These are phyloP conservation scores for Cygnus olor DNA, from an alignment of 2,797 vertebrate species.

Conservation along the genomic window DNA sequence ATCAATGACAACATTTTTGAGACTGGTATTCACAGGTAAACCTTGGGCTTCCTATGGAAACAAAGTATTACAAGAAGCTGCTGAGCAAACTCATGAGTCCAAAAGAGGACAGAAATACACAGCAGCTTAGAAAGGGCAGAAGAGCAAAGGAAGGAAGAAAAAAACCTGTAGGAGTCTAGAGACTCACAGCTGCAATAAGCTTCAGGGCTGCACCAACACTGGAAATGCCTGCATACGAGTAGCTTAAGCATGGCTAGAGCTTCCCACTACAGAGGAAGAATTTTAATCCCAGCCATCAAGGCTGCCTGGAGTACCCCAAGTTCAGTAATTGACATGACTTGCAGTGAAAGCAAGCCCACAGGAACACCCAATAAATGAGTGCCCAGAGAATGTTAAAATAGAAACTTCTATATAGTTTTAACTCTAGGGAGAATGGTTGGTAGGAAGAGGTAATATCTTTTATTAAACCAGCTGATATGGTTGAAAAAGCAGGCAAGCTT, in stretches of 20 bases:
- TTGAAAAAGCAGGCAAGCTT: constrained; percentile 41
- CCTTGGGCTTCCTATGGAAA: background rate
- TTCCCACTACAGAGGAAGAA: background rate
- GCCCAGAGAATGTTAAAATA: constrained; percentile 25
- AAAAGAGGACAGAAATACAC: background rate
- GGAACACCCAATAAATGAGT: background rate
- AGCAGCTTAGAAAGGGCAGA: background rate
- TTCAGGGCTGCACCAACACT: background rate
- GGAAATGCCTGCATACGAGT: background rate
- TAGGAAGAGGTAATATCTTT: constrained; percentile 31
- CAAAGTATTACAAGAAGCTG: background rate
- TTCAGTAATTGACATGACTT: background rate
- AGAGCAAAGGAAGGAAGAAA: background rate
- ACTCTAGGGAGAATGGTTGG: background rate
- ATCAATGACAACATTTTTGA: background rate
- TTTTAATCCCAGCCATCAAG: background rate
- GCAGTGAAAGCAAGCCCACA: background rate
- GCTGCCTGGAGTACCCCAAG: background rate
- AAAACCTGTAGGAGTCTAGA: background rate
- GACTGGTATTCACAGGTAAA: background rate
- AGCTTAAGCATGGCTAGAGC: background rate
- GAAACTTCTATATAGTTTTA: background rate
- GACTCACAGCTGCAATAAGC: background rate
- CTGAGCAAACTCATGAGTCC: background rate
- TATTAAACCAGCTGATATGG: constrained; percentile 17